Conservation (phyloP, 1,140 invertebrate genomes). For the Rhynchophorus ferrugineus region DNA sequence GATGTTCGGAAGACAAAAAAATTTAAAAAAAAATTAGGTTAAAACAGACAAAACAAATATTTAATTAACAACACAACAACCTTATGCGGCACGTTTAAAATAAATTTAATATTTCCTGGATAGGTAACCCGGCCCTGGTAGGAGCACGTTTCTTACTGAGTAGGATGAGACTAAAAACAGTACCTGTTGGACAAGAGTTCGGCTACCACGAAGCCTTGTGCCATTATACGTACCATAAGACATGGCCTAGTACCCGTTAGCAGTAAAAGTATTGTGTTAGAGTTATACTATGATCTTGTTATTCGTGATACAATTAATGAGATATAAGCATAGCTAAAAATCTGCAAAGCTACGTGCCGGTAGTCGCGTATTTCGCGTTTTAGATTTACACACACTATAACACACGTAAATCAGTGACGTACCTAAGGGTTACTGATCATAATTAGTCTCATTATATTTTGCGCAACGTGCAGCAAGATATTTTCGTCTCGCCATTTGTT, state of each 20-base stretch:
- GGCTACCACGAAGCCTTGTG: no score
- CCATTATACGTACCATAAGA: no score
- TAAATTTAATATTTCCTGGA: no score
- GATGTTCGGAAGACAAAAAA: no score
- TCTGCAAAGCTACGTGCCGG: conserved; percentile 2
- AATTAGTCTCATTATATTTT: no score
- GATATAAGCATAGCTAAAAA: conserved; percentile 1
- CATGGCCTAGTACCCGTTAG: background rate
- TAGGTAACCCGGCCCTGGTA: background rate
- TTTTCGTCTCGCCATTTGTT: no score
- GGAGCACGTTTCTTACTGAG: background rate
- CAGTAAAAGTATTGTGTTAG: background rate
- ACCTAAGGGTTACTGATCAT: background rate
- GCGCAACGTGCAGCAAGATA: no score
- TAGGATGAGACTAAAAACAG: background rate
- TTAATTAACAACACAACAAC: no score
- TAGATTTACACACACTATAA: background rate
- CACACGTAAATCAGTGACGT: background rate
- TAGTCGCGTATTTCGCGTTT: background rate
- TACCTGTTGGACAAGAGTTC: background rate
- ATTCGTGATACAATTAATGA: conserved; percentile 4
- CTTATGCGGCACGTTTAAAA: no score
- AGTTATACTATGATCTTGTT: background rate
- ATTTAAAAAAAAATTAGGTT: no score
- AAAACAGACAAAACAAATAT: no score